Evolutionary conservation across 2,113 vertebrate species (phyloP), one percentile per base, ranked within the genome.

Genomic region (Microtus richardsoni): DNA sequence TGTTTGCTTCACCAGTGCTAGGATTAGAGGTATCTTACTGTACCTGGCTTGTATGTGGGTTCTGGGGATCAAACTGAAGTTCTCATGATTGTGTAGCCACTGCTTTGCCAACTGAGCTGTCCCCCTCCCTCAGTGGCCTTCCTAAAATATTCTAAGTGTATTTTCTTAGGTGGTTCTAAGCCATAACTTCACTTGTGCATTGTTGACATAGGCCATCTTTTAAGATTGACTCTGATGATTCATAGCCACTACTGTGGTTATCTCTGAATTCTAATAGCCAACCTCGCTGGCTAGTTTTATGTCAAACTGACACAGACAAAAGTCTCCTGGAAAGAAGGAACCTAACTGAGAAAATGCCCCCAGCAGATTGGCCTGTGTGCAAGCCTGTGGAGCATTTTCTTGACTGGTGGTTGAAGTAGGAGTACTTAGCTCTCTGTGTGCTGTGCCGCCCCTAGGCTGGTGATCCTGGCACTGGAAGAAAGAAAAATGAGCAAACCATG

Each of bases 91-190:
- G 19, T 36, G 3, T 19, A 49, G 3, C 11, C 6, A 70, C 13
- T 11, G 36, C 44, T 52, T 70, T 70, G 49, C 44, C 64, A 49
- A 86, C 21, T 68, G 30, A 68, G 19, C 62, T 66, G 58, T 22
- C 62, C 41, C 39, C 30, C 17, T 22, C 17, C 17, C 44, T 68
- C 28, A 24, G 10, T 22, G 10, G 33, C 22, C 36, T 71, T 33
- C 28, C n/a, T 60, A 11, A 88, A 88, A 58, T 60, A 58, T 7
- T 30, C 39, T 30, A 2, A 60, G 1, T 58, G 68, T 80, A 33
- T 84, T 91, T 86, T 36, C 52, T 91, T 14, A 33, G 70, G n/a
- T 75, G 62, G 87, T 92, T 58, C 68, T 78, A 44, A 95, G n/a
- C n/a, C 66, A 60, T 3, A 66, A 10, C 9, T 64, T 33, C 22